Evolutionary conservation across 2,797 vertebrate species (phyloP).

Genomic region (Sebastes kiyomatsui): DNA sequence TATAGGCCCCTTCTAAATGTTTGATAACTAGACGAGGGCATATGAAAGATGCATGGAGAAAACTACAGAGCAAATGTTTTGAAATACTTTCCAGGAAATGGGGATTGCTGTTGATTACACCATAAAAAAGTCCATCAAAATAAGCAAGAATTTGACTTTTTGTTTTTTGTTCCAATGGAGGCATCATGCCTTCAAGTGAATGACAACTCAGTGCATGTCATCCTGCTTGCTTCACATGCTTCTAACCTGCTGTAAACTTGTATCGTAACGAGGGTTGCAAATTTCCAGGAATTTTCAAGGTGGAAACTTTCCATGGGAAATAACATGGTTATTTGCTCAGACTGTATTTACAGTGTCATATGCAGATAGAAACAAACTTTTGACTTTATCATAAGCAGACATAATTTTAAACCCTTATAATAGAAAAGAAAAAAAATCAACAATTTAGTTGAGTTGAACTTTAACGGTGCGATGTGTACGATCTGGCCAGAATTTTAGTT

Average conservation of each 20-base stretch:
- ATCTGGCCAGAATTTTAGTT: no score
- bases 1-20: slow-evolving; percentile 21
- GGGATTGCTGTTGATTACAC: slow-evolving; percentile 1
- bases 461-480: no score
- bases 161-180: slow-evolving; percentile 1
- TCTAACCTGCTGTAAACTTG: neutral
- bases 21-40: slow-evolving; percentile 26
- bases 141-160: neutral
- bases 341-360: no score
- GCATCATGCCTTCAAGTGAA: neutral
- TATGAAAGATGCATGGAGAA: slow-evolving; percentile 6
- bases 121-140: neutral
- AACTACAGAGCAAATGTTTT: neutral
- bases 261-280: neutral
- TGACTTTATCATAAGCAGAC: no score
- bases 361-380: no score
- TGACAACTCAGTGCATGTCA: neutral
- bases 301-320: neutral
- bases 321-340: no score
- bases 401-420: no score
- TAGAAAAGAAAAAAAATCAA: no score
- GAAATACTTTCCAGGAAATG: slow-evolving; percentile 24
- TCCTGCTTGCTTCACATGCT: neutral
- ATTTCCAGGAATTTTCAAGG: neutral
- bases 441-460: no score